Conservation (phyloP, 2,113 vertebrate species). For the Microtus montanus region DNA sequence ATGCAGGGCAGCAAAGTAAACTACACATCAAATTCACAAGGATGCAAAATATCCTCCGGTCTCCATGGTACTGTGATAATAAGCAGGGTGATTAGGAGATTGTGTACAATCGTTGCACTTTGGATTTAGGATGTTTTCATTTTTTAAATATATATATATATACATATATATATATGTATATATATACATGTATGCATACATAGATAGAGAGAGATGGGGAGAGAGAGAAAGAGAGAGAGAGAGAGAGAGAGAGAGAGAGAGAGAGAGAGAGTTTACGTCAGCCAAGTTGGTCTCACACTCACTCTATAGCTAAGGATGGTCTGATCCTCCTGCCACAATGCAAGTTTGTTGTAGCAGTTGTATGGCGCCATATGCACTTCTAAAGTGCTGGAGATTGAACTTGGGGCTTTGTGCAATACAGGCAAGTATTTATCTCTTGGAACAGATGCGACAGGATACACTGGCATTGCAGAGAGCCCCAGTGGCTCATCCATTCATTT, state of each 20-base stretch:
- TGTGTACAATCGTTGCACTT: background rate
- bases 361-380: no score
- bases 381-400: background rate
- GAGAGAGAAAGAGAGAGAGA: background rate
- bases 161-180: no score
- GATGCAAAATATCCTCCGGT: background rate
- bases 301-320: background rate
- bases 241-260: no score
- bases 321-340: background rate
- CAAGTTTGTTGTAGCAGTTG: background rate
- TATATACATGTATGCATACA: no score
- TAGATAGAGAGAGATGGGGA: background rate
- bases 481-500: background rate
- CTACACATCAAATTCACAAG: background rate
- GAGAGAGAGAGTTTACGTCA: background rate
- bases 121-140: background rate
- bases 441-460: no score
- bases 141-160: no score
- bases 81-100: background rate
- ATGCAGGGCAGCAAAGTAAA: background rate
- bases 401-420: background rate
- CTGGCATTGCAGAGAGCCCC: background rate
- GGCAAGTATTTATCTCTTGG: background rate
- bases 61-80: background rate
- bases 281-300: background rate